A percentile compares a stretch with the other conserved stretches of the same genome.
Conservation (phyloP, 2,888 invertebrate species). For the Cephus pygmeus region DNA sequence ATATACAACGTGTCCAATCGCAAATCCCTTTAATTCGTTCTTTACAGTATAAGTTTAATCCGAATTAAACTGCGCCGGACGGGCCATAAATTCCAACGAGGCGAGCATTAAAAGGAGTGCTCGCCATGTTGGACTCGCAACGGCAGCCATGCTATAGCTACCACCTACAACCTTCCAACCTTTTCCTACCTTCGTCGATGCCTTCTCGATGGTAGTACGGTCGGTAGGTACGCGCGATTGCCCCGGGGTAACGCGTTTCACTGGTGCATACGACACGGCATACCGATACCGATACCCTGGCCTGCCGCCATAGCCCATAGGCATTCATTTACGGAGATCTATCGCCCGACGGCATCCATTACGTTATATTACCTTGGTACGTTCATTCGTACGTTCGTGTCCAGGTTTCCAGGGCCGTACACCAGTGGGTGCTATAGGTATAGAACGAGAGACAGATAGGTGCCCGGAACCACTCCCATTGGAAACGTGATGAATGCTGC, state of each 20-base stretch:
- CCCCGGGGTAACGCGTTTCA: constrained; percentile 2
- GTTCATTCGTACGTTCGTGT: constrained; percentile 19
- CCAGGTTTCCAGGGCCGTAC: constrained; percentile 11
- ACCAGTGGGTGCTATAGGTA: neutral
- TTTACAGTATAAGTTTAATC: constrained; percentile 58
- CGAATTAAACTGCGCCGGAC: constrained; percentile 58
- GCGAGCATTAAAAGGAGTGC: constrained; percentile 47
- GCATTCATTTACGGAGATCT: constrained; percentile 17
- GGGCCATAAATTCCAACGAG: constrained; percentile 54
- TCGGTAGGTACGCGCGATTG: neutral
- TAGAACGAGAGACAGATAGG: constrained; percentile 19
- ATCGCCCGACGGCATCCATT: constrained; percentile 21
- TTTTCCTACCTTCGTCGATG: neutral
- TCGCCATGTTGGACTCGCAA: neutral
- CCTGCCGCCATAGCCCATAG: neutral
- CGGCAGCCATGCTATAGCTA: neutral
- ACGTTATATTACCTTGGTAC: constrained; percentile 13
- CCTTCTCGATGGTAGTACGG: neutral
- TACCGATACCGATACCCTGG: constrained; percentile 4
- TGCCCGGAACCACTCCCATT: constrained; percentile 22
- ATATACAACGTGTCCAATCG: constrained; percentile 61
- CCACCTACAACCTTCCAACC: constrained; percentile 3
- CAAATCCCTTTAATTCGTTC: constrained; percentile 62
- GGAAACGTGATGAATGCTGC: constrained; percentile 18
- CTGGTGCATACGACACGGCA: neutral